These are phyloP conservation scores for Hetaerina americana DNA, from an alignment of 1,140 invertebrate species.

Conservation along the genomic window DNA sequence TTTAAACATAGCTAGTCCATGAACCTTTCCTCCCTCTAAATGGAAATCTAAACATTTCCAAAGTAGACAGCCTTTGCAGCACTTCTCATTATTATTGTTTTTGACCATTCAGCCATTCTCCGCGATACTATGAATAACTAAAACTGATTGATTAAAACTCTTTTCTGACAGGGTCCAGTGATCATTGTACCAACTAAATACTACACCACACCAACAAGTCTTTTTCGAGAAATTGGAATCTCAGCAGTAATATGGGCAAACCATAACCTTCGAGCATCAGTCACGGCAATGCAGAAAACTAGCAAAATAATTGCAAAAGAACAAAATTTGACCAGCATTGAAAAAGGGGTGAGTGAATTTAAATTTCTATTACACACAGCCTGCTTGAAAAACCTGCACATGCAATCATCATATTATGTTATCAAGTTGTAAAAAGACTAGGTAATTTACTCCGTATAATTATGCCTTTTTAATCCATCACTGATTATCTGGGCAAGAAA, in stretches of 20 bases:
- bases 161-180: conserved; percentile 27
- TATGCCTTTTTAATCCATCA: too few relatives aligned
- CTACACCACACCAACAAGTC: conserved; percentile 29
- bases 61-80: too few relatives aligned
- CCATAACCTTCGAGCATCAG: conserved; percentile 31
- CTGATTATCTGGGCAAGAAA: too few relatives aligned
- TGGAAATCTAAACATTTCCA: too few relatives aligned
- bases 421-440: too few relatives aligned
- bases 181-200: conserved; percentile 36
- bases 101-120: background rate
- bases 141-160: background rate
- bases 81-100: too few relatives aligned
- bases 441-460: too few relatives aligned
- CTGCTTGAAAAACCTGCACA: too few relatives aligned
- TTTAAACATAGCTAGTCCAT: too few relatives aligned
- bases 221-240: conserved; percentile 29
- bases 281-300: conserved; percentile 30
- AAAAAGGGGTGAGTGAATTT: conserved; percentile 28
- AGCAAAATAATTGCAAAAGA: conserved; percentile 26
- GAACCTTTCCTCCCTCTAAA: background rate
- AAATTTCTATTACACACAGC: too few relatives aligned
- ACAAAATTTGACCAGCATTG: conserved; percentile 25
- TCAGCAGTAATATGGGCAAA: conserved; percentile 36
- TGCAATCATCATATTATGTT: too few relatives aligned
- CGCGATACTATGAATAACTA: background rate